These are phyloP conservation scores for Artibeus jamaicensis DNA, from an alignment of 2,797 vertebrate genomes.

Conservation along the genomic window DNA sequence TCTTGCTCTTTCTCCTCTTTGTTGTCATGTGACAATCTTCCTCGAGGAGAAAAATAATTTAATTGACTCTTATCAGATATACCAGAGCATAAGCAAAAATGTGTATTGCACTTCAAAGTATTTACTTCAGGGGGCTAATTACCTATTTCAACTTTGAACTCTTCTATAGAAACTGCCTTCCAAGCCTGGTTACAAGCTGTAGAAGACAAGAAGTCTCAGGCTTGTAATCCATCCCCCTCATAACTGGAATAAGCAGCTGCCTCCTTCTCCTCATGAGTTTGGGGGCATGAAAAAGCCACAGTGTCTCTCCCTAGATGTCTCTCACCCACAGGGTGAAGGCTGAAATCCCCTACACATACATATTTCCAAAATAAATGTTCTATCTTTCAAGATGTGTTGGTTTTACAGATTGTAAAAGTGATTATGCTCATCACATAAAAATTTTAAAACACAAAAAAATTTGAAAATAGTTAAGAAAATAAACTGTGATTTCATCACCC, in stretches of 20 bases:
- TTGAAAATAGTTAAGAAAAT: neutral
- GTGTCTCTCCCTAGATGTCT: neutral
- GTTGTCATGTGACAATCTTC: neutral
- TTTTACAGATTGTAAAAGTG: neutral
- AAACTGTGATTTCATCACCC: neutral
- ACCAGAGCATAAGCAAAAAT: neutral
- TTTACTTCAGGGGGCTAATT: neutral
- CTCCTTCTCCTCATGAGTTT: neutral
- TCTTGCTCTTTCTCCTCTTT: neutral
- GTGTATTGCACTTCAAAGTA: neutral
- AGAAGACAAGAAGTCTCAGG: neutral
- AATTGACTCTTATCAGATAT: neutral
- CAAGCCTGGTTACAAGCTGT: neutral
- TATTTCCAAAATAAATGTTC: neutral
- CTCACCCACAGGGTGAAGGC: slow-evolving; percentile 10
- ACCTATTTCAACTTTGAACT: slow-evolving; percentile 6
- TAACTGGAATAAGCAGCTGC: neutral
- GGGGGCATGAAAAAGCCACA: neutral
- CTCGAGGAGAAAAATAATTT: neutral
- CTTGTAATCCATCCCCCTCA: neutral
- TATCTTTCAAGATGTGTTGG: neutral
- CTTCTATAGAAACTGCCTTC: neutral
- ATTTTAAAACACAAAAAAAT: neutral
- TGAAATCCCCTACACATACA: neutral
- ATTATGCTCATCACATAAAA: neutral